Percentiles rank a stretch among this genome's conserved stretches.
These are phyloP conservation scores for Eira barbara DNA, from an alignment of 2,113 vertebrate species.

Conservation along the genomic window DNA sequence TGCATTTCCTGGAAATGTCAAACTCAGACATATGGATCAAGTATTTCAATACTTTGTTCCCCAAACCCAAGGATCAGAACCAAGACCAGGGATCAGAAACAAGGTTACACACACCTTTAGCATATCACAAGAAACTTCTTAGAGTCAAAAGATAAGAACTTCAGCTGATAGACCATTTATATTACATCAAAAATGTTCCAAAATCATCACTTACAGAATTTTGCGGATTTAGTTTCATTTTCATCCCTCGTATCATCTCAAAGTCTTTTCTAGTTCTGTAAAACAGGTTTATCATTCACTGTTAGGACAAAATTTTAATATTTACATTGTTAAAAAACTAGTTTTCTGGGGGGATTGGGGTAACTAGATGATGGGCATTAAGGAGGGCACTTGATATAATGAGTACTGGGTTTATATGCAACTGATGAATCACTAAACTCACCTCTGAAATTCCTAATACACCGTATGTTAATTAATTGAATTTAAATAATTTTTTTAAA, in stretches of 20 bases:
- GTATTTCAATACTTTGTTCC: neutral
- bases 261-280: conserved; percentile 93
- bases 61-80: neutral
- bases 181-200: neutral
- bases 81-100: neutral
- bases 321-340: neutral
- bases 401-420: neutral
- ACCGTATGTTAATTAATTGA: neutral
- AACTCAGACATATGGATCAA: neutral
- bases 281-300: conserved; percentile 63
- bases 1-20: neutral
- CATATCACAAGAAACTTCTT: neutral
- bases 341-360: neutral
- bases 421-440: neutral
- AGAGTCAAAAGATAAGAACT: neutral
- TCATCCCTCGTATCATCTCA: conserved; percentile 92
- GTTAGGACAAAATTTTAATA: conserved; percentile 17
- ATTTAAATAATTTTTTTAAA: neutral
- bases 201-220: conserved; percentile 86
- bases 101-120: neutral
- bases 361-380: neutral
- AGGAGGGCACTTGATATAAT: neutral
- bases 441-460: neutral
- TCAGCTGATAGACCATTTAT: neutral
- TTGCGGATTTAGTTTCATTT: conserved; percentile 91